Conservation (phyloP, 1,140 invertebrate species). For the Ceratosolen fusciceps region DNA sequence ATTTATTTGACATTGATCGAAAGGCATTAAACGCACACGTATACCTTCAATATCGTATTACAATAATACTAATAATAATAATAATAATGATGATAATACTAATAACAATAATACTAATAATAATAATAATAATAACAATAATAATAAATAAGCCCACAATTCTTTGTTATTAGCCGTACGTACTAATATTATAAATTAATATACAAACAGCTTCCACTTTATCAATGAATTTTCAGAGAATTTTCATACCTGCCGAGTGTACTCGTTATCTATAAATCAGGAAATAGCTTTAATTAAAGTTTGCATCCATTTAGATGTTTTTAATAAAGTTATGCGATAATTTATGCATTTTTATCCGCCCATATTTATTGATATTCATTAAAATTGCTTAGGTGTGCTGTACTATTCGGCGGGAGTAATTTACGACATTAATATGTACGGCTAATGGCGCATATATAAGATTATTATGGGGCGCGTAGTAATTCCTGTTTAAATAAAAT, state of each 20-base stretch:
- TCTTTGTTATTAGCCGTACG: constrained; percentile 15
- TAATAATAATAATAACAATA: too few relatives aligned
- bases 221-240: constrained; percentile 32
- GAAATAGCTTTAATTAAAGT: constrained; percentile 29
- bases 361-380: constrained; percentile 29
- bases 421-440: constrained; percentile 33
- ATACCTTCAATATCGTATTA: background rate
- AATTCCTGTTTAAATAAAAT: constrained; percentile 28
- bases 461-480: constrained; percentile 16
- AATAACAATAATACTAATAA: too few relatives aligned
- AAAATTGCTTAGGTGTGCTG: constrained; percentile 27
- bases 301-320: constrained; percentile 23
- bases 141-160: too few relatives aligned
- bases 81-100: too few relatives aligned
- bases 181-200: constrained; percentile 33
- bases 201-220: constrained; percentile 26
- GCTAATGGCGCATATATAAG: constrained; percentile 36
- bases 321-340: constrained; percentile 35
- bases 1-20: constrained; percentile 34
- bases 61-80: too few relatives aligned
- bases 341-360: constrained; percentile 27
- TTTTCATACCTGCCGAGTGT: constrained; percentile 3
- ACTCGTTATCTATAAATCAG: constrained; percentile 20
- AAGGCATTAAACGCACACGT: background rate
- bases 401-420: constrained; percentile 27